These are phyloP conservation scores for Crotophaga sulcirostris DNA, from an alignment of 2,113 vertebrate genomes.

Conservation along the genomic window DNA sequence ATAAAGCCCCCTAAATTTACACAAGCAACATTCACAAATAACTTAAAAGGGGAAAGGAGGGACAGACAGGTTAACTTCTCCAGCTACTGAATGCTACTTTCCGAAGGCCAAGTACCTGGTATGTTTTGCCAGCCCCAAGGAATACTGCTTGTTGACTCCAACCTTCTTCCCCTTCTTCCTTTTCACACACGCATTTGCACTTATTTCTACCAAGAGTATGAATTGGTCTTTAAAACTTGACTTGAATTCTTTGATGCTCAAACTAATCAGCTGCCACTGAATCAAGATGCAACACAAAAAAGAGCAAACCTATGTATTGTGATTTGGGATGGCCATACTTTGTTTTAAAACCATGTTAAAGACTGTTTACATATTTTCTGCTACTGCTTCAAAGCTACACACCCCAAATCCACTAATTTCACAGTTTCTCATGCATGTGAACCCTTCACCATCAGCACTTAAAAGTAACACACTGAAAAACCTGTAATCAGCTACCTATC, in stretches of 20 bases:
- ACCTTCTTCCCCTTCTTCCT: background rate
- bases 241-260: background rate
- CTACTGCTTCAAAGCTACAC: background rate
- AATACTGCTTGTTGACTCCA: background rate
- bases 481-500: background rate
- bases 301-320: background rate
- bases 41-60: background rate
- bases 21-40: background rate
- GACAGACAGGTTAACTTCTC: accelerated
- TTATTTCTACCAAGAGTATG: background rate
- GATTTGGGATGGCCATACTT: background rate
- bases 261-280: background rate
- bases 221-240: background rate
- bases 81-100: background rate
- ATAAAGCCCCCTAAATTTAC: background rate
- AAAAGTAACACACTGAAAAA: background rate
- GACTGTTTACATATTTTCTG: background rate
- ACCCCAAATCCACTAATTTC: background rate
- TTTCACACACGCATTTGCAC: background rate
- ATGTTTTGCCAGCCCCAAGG: background rate
- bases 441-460: background rate
- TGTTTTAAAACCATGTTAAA: background rate
- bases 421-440: background rate
- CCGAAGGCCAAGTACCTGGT: background rate
- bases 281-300: background rate